These are phyloP conservation scores for Euura lappo DNA, from an alignment of 1,140 invertebrate genomes.

Conservation along the genomic window DNA sequence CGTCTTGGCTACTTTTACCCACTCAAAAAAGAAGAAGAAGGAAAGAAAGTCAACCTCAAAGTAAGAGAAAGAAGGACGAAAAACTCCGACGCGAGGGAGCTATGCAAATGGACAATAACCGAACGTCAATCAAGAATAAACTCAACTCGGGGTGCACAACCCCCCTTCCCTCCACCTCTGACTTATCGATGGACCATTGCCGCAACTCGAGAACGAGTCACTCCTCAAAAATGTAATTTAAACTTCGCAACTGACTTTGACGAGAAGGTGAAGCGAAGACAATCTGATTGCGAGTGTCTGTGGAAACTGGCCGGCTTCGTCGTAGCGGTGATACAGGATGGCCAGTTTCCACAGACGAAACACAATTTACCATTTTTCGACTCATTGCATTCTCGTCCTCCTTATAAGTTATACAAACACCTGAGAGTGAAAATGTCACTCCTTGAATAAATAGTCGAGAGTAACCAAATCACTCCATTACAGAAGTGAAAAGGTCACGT, in stretches of 20 bases:
- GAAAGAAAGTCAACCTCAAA: neutral
- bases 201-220: neutral
- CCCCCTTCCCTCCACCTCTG: neutral
- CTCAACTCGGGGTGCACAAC: conserved; percentile 38
- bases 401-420: no score
- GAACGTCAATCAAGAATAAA: conserved; percentile 57
- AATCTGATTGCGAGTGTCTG: no score
- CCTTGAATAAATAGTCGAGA: no score
- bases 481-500: no score
- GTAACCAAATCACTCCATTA: no score
- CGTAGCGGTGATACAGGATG: no score
- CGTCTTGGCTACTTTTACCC: conserved; percentile 31
- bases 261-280: neutral
- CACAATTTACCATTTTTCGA: no score
- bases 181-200: no score
- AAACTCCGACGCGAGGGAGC: conserved; percentile 31
- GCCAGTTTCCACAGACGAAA: no score
- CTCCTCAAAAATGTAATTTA: neutral
- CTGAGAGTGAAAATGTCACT: no score
- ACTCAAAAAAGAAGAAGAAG: neutral
- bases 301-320: no score
- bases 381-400: no score
- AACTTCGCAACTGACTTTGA: neutral
- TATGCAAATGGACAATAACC: conserved; percentile 60
- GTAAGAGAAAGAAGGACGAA: conserved; percentile 11